Conservation (phyloP, 2,113 vertebrate genomes). For the Cygnus atratus region DNA sequence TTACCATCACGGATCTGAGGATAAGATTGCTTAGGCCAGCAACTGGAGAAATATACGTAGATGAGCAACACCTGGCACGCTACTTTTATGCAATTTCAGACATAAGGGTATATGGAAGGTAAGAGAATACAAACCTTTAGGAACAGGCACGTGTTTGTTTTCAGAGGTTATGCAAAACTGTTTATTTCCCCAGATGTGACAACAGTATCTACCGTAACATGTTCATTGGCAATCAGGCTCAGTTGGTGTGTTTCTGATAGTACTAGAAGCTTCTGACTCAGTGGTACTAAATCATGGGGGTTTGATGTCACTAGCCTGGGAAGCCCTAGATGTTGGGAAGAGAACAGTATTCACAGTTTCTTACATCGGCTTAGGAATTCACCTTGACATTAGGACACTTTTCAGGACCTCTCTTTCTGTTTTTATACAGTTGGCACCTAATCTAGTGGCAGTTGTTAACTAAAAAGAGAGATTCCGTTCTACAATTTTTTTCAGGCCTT, state of each 20-base stretch:
- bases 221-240: background rate
- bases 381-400: background rate
- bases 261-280: background rate
- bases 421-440: background rate
- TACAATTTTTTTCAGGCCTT: background rate
- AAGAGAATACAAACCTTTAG: constrained; percentile 69
- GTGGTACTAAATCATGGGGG: background rate
- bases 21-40: constrained; percentile 92
- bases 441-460: background rate
- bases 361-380: background rate
- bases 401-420: background rate
- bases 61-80: constrained; percentile 91
- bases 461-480: background rate
- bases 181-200: background rate
- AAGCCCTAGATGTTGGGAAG: background rate
- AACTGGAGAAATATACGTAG: constrained; percentile 94
- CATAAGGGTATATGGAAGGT: constrained; percentile 98
- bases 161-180: background rate
- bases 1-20: constrained; percentile 96
- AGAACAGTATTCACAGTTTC: background rate
- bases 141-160: background rate
- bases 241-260: background rate
- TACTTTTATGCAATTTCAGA: constrained; percentile 99
- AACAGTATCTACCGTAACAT: background rate
- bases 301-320: background rate